Evolutionary conservation across 2,888 invertebrate genomes (phyloP), one percentile per base, ranked within the genome.

Genomic region (Acronicta alni): DNA sequence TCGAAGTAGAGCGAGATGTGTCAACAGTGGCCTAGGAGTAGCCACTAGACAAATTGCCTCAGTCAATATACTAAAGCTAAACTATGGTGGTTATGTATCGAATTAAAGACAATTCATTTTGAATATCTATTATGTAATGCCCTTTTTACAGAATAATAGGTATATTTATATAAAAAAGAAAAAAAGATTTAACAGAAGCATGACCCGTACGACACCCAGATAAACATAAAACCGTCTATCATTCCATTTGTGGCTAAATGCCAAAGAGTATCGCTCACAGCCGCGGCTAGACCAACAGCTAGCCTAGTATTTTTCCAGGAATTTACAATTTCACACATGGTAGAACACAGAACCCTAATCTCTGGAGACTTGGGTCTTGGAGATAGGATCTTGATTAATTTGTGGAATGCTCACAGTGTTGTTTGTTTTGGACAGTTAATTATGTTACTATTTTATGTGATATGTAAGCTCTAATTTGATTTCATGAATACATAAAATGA

Each of bases 291-390:
- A 37, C 49, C 48, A 32, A 51, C 51, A 42, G 38, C n/a, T 14
- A 30, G 17, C 17, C 42, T 37, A 52, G 37, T 54, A 41, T 59
- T 71, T 72, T 59, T 66, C 71, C 66, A 43, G 26, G 35, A 65
- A 70, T 74, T 66, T 65, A 74, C 61, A 74, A 72, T 72, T 65
- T 70, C 51, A 61, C 61, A 59, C 45, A 61, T 57, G 61, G 35
- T n/a, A n/a, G 47, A 38, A 38, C 58, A 58, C 30, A 12, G 46
- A 48, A n/a, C 30, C 53, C 42, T 65, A 54, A 65, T 74, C 60
- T 59, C 23, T 8, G 20, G 12, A 43, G 59, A 52, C 48, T 48
- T 46, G 38, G 44, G 47, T 18, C 47, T 35, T 56, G 35, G 48
- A 54, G 60, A 70, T 74, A 57, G 7, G 37, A 61, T 69, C 61